Conservation (phyloP, 2,113 vertebrate genomes). For the Empidonax traillii region DNA sequence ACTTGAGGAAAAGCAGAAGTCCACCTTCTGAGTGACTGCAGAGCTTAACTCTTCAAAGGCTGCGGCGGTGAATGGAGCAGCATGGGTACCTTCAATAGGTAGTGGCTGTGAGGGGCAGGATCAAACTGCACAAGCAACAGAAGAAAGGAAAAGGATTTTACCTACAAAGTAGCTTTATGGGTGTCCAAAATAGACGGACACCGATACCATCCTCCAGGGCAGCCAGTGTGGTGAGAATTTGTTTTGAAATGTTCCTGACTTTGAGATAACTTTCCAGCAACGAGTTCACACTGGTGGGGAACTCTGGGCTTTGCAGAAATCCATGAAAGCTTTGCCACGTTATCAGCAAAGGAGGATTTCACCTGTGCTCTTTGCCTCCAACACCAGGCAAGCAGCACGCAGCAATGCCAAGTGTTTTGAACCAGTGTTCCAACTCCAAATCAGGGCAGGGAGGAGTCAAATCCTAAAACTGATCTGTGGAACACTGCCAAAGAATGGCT, state of each 20-base stretch:
- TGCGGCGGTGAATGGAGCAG: conserved; percentile 15
- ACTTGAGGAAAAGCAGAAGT: conserved; percentile 77
- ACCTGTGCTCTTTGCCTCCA: neutral
- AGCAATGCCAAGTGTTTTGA: neutral
- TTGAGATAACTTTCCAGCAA: neutral
- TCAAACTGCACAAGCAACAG: neutral
- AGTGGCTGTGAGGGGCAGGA: neutral
- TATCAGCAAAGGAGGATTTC: neutral
- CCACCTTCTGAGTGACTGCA: conserved; percentile 63
- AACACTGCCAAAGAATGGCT: neutral
- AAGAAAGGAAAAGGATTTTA: conserved; percentile 10
- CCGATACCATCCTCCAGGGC: neutral
- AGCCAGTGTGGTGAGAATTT: neutral
- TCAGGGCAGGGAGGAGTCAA: neutral
- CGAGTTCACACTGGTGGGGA: neutral
- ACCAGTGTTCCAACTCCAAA: neutral
- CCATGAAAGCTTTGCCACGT: neutral
- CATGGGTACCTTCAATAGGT: conserved; percentile 14
- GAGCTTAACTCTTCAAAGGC: conserved; percentile 73
- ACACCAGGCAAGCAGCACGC: neutral
- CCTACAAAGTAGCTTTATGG: neutral
- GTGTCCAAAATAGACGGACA: neutral
- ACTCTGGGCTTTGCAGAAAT: neutral
- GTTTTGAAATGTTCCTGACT: neutral
- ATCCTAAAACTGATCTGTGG: neutral